A percentile compares a stretch with the other conserved stretches of the same genome.
These are phyloP conservation scores for Drosophila multiciliata DNA, from an alignment of 2,888 invertebrate genomes.

Conservation along the genomic window DNA sequence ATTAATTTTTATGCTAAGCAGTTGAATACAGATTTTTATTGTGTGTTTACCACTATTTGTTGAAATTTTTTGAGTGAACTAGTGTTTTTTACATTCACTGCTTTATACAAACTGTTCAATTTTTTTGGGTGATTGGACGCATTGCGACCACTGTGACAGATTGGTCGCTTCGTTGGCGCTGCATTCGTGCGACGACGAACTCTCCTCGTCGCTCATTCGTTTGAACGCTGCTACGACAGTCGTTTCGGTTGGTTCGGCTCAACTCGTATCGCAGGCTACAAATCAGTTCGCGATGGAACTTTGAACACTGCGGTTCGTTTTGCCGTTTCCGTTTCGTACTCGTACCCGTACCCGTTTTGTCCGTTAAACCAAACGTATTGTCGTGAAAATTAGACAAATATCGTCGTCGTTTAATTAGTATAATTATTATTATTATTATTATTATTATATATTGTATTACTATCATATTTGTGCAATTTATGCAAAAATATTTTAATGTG, in stretches of 20 bases:
- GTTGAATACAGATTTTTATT: background rate
- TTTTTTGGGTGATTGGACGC: background rate
- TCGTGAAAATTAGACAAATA: conserved; percentile 27
- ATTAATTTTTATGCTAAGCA: too few relatives aligned
- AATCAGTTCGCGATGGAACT: conserved; percentile 84
- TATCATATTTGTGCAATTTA: conserved; percentile 24
- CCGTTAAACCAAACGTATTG: conserved; percentile 48
- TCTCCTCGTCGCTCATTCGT: conserved; percentile 40
- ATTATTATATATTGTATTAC: conserved; percentile 7
- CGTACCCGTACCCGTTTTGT: conserved; percentile 27
- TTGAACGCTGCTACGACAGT: conserved; percentile 24
- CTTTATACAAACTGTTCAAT: background rate
- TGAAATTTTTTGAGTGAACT: background rate
- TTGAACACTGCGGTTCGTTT: conserved; percentile 83
- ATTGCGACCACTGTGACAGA: conserved; percentile 42
- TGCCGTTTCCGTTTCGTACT: conserved; percentile 57
- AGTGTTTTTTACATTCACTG: background rate
- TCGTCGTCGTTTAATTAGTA: conserved; percentile 23
- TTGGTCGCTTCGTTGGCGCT: conserved; percentile 33
- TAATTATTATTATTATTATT: conserved; percentile 32
- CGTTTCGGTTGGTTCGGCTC: conserved; percentile 47
- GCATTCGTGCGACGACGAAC: conserved; percentile 43
- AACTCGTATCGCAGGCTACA: conserved; percentile 40
- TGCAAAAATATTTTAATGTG: conserved; percentile 17
- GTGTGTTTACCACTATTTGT: background rate